Base-by-base conservation (phyloP, 1,140 invertebrate species). In the Tetranychus cinnabarinus region DNA sequence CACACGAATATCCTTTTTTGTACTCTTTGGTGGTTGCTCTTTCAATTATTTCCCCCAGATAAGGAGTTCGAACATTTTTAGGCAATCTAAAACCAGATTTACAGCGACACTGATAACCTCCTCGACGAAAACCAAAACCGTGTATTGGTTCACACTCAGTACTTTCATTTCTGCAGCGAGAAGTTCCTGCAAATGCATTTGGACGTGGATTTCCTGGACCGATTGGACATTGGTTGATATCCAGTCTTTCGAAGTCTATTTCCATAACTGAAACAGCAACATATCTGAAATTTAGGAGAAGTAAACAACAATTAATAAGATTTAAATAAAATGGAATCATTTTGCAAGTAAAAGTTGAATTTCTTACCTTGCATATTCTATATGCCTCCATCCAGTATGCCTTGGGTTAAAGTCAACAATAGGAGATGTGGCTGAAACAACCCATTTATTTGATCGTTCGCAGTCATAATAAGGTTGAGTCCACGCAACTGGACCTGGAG, bases 61-160 rank as follows among this genome's bases (percentile, higher is more conserved):
- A 97, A 0, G 92, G 89, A 61, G 87, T 78, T 65, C 89, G 76
- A 31, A 91, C 85, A 35, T 84, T 79, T 65, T 82, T 82, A 0
- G 92, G 92, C 62, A 93, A 77, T 64, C 92, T 78, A 69, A 77
- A 88, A 3, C 90, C 87, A 6, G 92, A 90, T 66, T 81, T 79
- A 75, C 92, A 97, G 65, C 88, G 78, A 72, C 88, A 97, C 70
- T 95, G 88, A 74, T 97, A 97, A 34, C 89, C 92, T 61, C 92
- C 92, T 69, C 92, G 78, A 64, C 88, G 76, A 69, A 92, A 93
- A 42, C 92, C 93, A 82, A 85, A 97, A 4, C 92, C 92, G 70
- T 92, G 83, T 34, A 97, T 72, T 0, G 92, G 92, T 75, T 97
- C 92, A 76, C 93, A 97, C 84, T 93, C 87, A 23, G 92, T 97